A percentile compares a stretch with the other conserved stretches of the same genome.
Conservation (phyloP, 2,113 vertebrate genomes). For the Agapornis roseicollis region DNA sequence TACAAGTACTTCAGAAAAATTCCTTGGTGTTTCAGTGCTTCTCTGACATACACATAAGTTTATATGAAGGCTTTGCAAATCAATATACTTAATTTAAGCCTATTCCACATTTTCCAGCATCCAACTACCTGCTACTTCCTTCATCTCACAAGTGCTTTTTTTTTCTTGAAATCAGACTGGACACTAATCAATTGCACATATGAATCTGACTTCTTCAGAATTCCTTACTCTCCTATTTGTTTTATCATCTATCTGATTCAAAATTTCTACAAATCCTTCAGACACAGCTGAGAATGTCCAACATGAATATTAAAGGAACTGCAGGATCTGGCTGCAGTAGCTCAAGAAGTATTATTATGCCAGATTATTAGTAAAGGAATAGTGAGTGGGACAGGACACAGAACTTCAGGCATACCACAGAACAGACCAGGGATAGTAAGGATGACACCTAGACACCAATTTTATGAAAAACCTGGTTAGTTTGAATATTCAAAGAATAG, state of each 20-base stretch:
- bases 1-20: background rate
- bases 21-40: background rate
- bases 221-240: background rate
- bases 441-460: background rate
- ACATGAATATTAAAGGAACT: background rate
- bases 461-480: background rate
- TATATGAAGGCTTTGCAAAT: background rate
- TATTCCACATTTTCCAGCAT: background rate
- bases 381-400: background rate
- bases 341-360: background rate
- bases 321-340: background rate
- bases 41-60: background rate
- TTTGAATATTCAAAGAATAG: background rate
- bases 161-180: background rate
- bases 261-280: background rate
- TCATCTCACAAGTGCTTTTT: background rate
- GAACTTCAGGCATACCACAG: background rate
- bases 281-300: background rate
- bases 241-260: background rate
- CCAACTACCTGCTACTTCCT: background rate
- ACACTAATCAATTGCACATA: background rate
- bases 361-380: background rate
- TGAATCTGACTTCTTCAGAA: background rate
- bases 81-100: background rate
- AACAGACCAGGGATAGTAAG: background rate